A percentile compares a stretch with the other conserved stretches of the same genome.
Evolutionary conservation across 2,113 vertebrate genomes (phyloP).

Genomic region (Rhipidura dahli): DNA sequence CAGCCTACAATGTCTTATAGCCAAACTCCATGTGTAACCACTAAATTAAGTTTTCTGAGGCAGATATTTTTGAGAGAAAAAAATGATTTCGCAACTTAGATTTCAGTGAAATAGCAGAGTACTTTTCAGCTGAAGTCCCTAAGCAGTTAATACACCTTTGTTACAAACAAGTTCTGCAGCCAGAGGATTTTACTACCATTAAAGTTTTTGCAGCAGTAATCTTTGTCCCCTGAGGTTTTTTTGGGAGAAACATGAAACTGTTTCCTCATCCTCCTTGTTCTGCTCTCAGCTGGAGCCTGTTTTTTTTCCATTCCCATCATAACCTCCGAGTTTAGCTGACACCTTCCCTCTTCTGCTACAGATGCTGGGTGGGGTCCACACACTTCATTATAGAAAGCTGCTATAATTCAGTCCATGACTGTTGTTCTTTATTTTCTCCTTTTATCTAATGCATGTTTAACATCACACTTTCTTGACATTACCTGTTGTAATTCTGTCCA

Average conservation of each 20-base stretch:
- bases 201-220: constrained; percentile 38
- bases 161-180: constrained; percentile 57
- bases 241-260: constrained; percentile 52
- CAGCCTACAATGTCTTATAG: rapidly evolving
- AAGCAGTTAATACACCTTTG: background rate
- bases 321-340: constrained; percentile 20
- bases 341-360: constrained; percentile 27
- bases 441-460: background rate
- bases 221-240: constrained; percentile 28
- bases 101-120: background rate
- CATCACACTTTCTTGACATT: background rate
- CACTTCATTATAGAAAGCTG: constrained; percentile 37
- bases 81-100: background rate
- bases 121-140: background rate
- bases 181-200: constrained; percentile 47
- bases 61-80: background rate
- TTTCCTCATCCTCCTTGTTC: constrained; percentile 34
- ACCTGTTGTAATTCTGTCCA: background rate
- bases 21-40: background rate
- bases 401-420: background rate
- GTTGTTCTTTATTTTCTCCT: background rate
- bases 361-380: constrained; percentile 46
- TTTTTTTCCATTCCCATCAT: constrained; percentile 46
- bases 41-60: background rate
- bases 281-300: constrained; percentile 38